Percentiles rank a stretch among this genome's conserved stretches.
phyloP scores from a whole-genome alignment of 1,140 invertebrate genomes.

The Vollenhovia emeryi region DNA sequence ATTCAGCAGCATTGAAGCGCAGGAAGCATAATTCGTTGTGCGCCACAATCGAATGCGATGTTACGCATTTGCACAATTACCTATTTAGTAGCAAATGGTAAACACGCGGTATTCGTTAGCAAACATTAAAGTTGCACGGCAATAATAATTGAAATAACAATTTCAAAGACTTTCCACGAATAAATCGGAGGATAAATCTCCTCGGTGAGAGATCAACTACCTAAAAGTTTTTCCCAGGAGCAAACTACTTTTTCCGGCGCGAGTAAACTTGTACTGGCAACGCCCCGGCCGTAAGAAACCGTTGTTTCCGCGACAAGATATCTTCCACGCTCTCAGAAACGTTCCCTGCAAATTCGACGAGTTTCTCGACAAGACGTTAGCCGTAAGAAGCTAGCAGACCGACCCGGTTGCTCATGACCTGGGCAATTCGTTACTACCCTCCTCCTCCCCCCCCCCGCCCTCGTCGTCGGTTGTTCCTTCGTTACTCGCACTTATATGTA shows the following conservation, averaged over 20 bases:
- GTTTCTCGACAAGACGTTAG: slow-evolving; percentile 63
- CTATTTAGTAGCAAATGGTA: background rate
- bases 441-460: slow-evolving; percentile 2
- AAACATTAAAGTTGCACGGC: background rate
- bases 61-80: background rate
- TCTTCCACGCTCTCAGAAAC: slow-evolving; percentile 59
- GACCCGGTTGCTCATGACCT: slow-evolving; percentile 32
- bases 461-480: slow-evolving; percentile 26
- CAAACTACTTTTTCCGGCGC: slow-evolving; percentile 52
- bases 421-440: slow-evolving; percentile 59
- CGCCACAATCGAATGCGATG: background rate
- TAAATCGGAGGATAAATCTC: slow-evolving; percentile 22
- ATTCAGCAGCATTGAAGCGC: background rate
- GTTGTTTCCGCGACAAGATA: slow-evolving; percentile 64
- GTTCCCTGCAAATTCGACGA: slow-evolving; percentile 70
- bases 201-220: slow-evolving; percentile 9
- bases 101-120: background rate
- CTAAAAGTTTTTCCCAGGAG: slow-evolving; percentile 26
- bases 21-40: background rate
- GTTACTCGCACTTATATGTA: slow-evolving; percentile 42
- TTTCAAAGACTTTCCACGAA: slow-evolving; percentile 11
- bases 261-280: slow-evolving; percentile 57
- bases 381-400: slow-evolving; percentile 65
- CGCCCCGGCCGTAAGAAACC: slow-evolving; percentile 32
- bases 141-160: slow-evolving; percentile 4